A percentile compares a stretch with the other conserved stretches of the same genome.
phyloP scores from a whole-genome alignment of 1,140 invertebrate species.

The Venturia canescens region DNA sequence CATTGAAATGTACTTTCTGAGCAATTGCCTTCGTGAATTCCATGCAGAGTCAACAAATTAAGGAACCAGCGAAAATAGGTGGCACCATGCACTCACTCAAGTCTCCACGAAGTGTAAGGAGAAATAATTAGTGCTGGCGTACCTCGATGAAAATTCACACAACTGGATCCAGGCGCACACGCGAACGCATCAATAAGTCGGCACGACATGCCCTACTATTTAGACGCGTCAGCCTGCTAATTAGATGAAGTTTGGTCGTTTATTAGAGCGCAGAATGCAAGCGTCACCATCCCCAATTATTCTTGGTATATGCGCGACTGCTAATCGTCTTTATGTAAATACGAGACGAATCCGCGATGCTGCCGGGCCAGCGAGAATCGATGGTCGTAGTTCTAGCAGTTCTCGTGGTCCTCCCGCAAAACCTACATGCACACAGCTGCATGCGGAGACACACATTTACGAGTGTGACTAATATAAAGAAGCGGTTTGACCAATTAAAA shows the following conservation, averaged over 20 bases:
- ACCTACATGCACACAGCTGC: too few relatives aligned
- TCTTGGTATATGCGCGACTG: constrained; percentile 55
- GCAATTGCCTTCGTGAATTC: neutral
- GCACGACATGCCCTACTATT: constrained; percentile 50
- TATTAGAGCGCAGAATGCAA: constrained; percentile 54
- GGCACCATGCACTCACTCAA: neutral
- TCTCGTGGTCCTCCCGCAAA: constrained; percentile 59
- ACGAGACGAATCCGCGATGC: constrained; percentile 61
- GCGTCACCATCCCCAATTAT: constrained; percentile 54
- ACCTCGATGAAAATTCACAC: constrained; percentile 2
- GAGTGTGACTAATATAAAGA: too few relatives aligned
- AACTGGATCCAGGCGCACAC: neutral
- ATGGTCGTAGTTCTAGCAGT: constrained; percentile 49
- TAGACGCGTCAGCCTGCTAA: constrained; percentile 54
- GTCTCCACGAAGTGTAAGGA: neutral
- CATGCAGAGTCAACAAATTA: constrained; percentile 12
- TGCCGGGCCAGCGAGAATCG: too few relatives aligned
- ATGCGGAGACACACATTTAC: too few relatives aligned
- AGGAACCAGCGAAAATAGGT: neutral
- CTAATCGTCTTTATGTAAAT: constrained; percentile 69
- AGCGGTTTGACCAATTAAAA: too few relatives aligned
- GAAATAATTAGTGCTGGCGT: constrained; percentile 27
- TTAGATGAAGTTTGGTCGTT: constrained; percentile 67
- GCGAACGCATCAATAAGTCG: constrained; percentile 28
- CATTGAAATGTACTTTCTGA: neutral